Evolutionary conservation across 2,888 invertebrate species (phyloP).

Genomic region (Anaspis maculata): DNA sequence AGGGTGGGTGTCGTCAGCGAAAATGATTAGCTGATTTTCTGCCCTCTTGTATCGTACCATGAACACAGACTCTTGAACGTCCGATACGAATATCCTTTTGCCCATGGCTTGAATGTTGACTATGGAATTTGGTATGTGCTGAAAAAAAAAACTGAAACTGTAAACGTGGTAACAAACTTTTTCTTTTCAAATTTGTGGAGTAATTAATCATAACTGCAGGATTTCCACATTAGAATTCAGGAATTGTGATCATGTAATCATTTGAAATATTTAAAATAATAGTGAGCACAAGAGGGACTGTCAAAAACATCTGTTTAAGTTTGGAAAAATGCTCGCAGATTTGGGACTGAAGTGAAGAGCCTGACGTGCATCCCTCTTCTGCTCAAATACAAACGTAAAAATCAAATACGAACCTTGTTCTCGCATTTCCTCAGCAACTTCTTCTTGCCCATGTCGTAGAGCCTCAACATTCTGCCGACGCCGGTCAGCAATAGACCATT

Average conservation of each 20-base stretch:
- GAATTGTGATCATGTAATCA: background rate
- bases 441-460: conserved; percentile 96
- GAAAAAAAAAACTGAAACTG: conserved; percentile 27
- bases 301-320: too few species aligned
- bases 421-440: conserved; percentile 96
- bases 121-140: conserved; percentile 93
- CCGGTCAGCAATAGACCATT: conserved; percentile 89
- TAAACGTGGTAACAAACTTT: background rate
- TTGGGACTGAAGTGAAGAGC: too few species aligned
- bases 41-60: conserved; percentile 89
- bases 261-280: conserved; percentile 1
- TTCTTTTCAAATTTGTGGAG: background rate
- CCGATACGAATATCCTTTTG: conserved; percentile 88
- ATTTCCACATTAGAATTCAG: conserved; percentile 28
- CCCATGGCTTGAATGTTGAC: conserved; percentile 91
- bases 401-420: conserved; percentile 68
- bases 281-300: background rate
- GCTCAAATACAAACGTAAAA: too few species aligned
- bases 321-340: too few species aligned
- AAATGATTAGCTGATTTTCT: conserved; percentile 96
- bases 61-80: conserved; percentile 95
- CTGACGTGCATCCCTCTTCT: too few species aligned
- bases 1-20: conserved; percentile 97
- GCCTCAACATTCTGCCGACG: conserved; percentile 81
- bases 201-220: conserved; percentile 34